Conservation (phyloP, 2,797 vertebrate species). For the Pangasius macronema region DNA sequence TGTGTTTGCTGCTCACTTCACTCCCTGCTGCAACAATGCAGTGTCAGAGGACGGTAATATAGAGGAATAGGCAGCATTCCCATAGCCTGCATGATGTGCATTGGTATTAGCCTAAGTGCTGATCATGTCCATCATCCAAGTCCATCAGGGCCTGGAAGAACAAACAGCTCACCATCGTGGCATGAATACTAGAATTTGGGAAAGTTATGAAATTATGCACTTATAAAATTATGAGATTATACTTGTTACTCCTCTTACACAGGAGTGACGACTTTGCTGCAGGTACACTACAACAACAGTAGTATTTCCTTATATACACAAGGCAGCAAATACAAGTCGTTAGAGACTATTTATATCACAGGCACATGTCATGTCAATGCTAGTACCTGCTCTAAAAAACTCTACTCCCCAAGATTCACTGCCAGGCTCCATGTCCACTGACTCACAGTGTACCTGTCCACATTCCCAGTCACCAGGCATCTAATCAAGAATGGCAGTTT, state of each 20-base stretch:
- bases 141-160: not conserved
- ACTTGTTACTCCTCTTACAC: not conserved
- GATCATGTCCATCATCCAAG: not conserved
- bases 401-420: not conserved
- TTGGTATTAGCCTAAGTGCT: not conserved
- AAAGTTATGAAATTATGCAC: not conserved
- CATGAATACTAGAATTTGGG: not conserved
- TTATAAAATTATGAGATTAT: not conserved
- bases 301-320: not conserved
- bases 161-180: not conserved
- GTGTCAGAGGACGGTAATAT: not conserved
- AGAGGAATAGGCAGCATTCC: not conserved
- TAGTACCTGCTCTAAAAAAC: not conserved
- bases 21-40: not conserved
- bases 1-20: not conserved
- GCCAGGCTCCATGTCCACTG: not conserved
- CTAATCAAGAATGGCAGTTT: not conserved
- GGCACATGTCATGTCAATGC: not conserved
- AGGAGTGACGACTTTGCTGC: not conserved
- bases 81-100: not conserved
- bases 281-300: not conserved
- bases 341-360: not conserved
- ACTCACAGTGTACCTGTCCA: not conserved
- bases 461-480: not conserved
- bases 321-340: not conserved